Percentiles rank a stretch among this genome's conserved stretches.
phyloP scores from a whole-genome alignment of 2,888 invertebrate species.

The Polyommatus icarus region DNA sequence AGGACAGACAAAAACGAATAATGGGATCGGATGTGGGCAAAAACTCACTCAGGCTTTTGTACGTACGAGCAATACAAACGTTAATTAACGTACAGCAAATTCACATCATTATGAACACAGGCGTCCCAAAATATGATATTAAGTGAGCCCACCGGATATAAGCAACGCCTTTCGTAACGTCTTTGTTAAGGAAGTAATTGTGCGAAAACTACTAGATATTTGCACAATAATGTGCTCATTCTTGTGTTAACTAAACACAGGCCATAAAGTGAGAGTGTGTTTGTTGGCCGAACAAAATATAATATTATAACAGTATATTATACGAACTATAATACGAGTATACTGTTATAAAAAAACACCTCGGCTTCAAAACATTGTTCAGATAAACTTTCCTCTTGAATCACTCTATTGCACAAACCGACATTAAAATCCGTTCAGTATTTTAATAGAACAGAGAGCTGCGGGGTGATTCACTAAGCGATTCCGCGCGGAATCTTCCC shows the following conservation, averaged over 20 bases:
- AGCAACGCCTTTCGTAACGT: slow-evolving; percentile 67
- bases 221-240: slow-evolving; percentile 51
- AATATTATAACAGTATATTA: neutral
- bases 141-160: slow-evolving; percentile 68
- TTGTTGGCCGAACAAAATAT: neutral
- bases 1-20: neutral
- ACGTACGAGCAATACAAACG: neutral
- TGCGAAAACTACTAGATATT: slow-evolving; percentile 61
- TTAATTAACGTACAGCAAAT: neutral
- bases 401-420: neutral
- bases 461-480: too few species aligned
- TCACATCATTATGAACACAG: slow-evolving; percentile 38
- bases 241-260: slow-evolving; percentile 41
- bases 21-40: neutral
- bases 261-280: slow-evolving; percentile 27
- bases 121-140: slow-evolving; percentile 64
- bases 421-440: neutral
- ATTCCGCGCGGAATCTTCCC: too few species aligned
- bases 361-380: too few species aligned
- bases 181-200: slow-evolving; percentile 74
- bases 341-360: too few species aligned
- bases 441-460: neutral
- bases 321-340: too few species aligned
- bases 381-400: too few species aligned
- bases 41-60: slow-evolving; percentile 5